A percentile compares a stretch with the other conserved stretches of the same genome.
Conservation (phyloP, 1,140 invertebrate genomes). For the Rhopalosiphum maidis region DNA sequence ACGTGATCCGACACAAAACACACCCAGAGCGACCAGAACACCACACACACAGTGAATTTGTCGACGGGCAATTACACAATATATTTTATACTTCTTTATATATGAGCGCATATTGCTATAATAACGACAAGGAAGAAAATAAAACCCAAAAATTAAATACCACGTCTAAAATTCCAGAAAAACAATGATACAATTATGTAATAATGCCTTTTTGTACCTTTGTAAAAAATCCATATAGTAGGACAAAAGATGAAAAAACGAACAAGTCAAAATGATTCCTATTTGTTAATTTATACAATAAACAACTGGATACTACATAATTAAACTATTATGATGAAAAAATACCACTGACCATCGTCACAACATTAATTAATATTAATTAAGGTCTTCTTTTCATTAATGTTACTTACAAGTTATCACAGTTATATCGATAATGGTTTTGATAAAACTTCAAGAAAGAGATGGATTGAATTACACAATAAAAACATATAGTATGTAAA, state of each 20-base stretch:
- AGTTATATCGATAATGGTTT: too few relatives aligned
- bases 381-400: background rate
- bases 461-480: too few relatives aligned
- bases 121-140: background rate
- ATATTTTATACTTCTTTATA: background rate
- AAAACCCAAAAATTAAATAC: background rate
- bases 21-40: background rate
- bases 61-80: background rate
- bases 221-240: background rate
- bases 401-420: background rate
- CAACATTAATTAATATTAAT: background rate
- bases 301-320: background rate
- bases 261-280: background rate
- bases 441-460: too few relatives aligned
- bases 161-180: background rate
- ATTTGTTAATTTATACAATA: background rate
- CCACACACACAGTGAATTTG: background rate
- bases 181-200: slow-evolving; percentile 8
- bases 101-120: background rate
- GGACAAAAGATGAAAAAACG: background rate
- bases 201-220: background rate
- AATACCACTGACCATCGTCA: background rate
- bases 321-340: background rate
- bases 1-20: slow-evolving; percentile 1
- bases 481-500: too few relatives aligned